Evolutionary conservation across 1,140 invertebrate genomes (phyloP).

Genomic region (Batillaria attramentaria): DNA sequence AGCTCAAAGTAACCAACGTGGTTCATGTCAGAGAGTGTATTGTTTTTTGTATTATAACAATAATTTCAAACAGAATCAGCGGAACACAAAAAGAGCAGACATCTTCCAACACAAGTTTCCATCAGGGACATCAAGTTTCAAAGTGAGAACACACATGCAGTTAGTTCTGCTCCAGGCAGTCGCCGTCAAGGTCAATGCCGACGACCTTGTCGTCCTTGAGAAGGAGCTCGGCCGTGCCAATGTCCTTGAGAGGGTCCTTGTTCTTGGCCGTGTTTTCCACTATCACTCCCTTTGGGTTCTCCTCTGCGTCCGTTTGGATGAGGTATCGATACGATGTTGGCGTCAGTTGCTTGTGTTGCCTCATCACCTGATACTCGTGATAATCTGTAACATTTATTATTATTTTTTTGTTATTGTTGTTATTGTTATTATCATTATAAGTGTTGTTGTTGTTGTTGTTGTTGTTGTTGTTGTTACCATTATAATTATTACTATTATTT

Average conservation of each 20-base stretch:
- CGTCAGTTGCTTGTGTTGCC: conserved; percentile 36
- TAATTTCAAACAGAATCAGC: too few relatives aligned
- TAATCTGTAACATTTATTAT: conserved; percentile 22
- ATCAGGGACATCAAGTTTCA: too few relatives aligned
- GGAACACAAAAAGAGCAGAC: too few relatives aligned
- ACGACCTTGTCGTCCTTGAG: conserved; percentile 30
- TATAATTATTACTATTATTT: not conserved
- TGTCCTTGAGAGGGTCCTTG: conserved; percentile 43
- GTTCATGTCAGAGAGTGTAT: too few relatives aligned
- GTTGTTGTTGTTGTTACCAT: too few relatives aligned
- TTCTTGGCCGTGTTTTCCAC: conserved; percentile 29
- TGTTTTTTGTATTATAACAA: too few relatives aligned
- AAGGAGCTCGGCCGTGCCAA: conserved; percentile 38
- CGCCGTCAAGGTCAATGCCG: conserved; percentile 84
- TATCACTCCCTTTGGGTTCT: conserved; percentile 31
- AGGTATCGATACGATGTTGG: conserved; percentile 25
- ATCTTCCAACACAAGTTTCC: too few relatives aligned
- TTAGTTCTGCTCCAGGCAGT: conserved; percentile 85
- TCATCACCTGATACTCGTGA: conserved; percentile 41
- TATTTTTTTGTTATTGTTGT: not conserved
- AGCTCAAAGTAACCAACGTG: too few relatives aligned
- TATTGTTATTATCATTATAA: not conserved
- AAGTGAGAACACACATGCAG: too few relatives aligned
- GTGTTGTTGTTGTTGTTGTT: too few relatives aligned
- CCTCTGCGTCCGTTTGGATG: conserved; percentile 36